These are phyloP conservation scores for Sebastes vulpes DNA, from an alignment of 2,797 vertebrate species.

Conservation along the genomic window DNA sequence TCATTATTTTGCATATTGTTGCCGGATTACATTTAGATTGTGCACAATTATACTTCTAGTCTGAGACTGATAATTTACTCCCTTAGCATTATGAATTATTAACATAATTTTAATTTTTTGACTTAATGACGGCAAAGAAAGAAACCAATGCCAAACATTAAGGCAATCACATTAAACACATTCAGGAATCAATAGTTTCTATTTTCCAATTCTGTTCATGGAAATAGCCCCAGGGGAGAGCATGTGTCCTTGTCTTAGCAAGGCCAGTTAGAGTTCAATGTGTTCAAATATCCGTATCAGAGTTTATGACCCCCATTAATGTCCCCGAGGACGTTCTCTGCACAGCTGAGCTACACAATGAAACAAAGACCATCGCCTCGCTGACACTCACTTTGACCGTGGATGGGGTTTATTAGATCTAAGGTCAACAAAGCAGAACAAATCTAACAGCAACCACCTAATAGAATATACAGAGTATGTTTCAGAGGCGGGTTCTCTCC, in stretches of 20 bases:
- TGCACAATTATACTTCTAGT: conserved; percentile 7
- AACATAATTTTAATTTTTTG: not conserved
- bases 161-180: conserved; percentile 68
- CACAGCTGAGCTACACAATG: conserved; percentile 43
- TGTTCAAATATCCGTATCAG: conserved; percentile 76
- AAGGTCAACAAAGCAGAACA: conserved; percentile 60
- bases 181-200: conserved; percentile 70
- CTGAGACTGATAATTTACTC: conserved; percentile 1
- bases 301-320: conserved; percentile 79
- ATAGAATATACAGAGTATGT: conserved; percentile 9
- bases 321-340: conserved; percentile 58
- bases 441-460: conserved; percentile 15
- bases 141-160: conserved; percentile 26
- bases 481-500: not conserved
- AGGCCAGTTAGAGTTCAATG: conserved; percentile 79
- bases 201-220: conserved; percentile 71
- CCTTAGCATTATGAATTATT: not conserved
- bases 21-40: conserved; percentile 44
- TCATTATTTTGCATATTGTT: conserved; percentile 13
- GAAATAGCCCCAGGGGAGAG: conserved; percentile 59
- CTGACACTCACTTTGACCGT: conserved; percentile 58
- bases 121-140: not conserved
- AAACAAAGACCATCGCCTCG: conserved; percentile 46
- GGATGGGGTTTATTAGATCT: conserved; percentile 54
- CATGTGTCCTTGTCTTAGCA: conserved; percentile 67